phyloP scores from a whole-genome alignment of 1,140 invertebrate species.

The Aphaenogaster ashmeadi region DNA sequence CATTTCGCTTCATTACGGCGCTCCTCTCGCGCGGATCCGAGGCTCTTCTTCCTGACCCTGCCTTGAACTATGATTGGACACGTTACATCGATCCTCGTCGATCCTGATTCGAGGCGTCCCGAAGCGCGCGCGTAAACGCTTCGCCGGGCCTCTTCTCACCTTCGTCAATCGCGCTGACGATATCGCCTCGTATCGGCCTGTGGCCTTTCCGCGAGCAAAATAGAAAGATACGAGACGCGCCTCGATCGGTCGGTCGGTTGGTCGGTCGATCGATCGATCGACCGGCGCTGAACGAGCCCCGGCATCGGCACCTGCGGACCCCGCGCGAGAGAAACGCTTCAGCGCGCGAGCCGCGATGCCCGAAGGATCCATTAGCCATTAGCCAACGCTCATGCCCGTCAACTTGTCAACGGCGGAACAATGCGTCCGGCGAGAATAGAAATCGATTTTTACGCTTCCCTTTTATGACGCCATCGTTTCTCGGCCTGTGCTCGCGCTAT shows the following conservation, averaged over 20 bases:
- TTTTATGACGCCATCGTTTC: constrained; percentile 58
- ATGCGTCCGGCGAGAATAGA: constrained; percentile 69
- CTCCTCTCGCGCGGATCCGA: constrained; percentile 60
- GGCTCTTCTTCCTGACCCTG: constrained; percentile 71
- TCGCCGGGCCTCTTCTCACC: constrained; percentile 59
- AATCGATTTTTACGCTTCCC: constrained; percentile 77
- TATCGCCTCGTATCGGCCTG: constrained; percentile 46
- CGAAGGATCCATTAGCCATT: constrained; percentile 81
- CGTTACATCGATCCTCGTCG: constrained; percentile 70
- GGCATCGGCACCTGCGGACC: constrained; percentile 57
- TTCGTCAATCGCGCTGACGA: constrained; percentile 68
- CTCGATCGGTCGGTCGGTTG: constrained; percentile 16
- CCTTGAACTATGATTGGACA: constrained; percentile 75
- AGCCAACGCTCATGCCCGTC: constrained; percentile 77
- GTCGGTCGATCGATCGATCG: constrained; percentile 29
- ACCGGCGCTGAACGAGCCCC: not conserved
- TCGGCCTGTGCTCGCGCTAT: constrained; percentile 31
- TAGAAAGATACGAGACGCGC: constrained; percentile 27
- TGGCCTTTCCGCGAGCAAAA: constrained; percentile 55
- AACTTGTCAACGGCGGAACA: constrained; percentile 76
- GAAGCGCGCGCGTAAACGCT: constrained; percentile 63
- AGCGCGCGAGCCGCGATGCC: constrained; percentile 46
- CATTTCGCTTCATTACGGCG: constrained; percentile 76
- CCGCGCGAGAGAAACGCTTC: constrained; percentile 55
- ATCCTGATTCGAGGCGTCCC: constrained; percentile 66